Conservation (phyloP, 2,888 invertebrate genomes). For the Ectropis crepuscularia region DNA sequence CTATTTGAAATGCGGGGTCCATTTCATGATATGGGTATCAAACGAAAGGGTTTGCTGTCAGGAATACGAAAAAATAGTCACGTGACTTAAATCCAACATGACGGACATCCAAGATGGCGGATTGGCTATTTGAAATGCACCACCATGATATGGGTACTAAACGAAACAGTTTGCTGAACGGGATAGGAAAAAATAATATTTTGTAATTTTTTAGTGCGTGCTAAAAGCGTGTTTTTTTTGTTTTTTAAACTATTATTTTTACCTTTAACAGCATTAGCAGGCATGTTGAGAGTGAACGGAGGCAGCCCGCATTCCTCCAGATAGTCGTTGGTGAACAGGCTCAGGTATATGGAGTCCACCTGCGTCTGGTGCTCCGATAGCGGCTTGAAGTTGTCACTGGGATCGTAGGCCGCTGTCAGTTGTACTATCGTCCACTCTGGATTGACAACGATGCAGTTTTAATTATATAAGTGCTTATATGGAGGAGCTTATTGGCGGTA, state of each 20-base stretch:
- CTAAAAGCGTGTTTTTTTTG: too few species aligned
- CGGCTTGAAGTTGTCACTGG: slow-evolving; percentile 72
- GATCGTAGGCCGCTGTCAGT: slow-evolving; percentile 80
- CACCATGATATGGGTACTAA: too few species aligned
- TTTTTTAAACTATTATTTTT: slow-evolving; percentile 11
- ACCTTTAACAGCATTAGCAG: slow-evolving; percentile 74
- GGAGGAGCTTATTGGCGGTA: not conserved
- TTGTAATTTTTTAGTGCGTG: too few species aligned
- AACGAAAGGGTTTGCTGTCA: too few species aligned
- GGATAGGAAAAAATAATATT: too few species aligned
- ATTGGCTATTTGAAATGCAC: too few species aligned
- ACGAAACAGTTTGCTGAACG: too few species aligned
- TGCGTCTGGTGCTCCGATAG: slow-evolving; percentile 64
- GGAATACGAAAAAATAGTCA: too few species aligned
- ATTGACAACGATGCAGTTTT: slow-evolving; percentile 28
- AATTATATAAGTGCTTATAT: not conserved
- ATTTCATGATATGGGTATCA: too few species aligned
- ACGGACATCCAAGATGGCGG: too few species aligned
- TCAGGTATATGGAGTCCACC: slow-evolving; percentile 66
- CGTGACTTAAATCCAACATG: too few species aligned
- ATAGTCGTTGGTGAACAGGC: slow-evolving; percentile 70
- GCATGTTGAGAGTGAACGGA: slow-evolving; percentile 69
- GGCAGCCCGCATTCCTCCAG: slow-evolving; percentile 50
- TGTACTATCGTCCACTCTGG: slow-evolving; percentile 87
- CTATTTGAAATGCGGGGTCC: too few species aligned